Percentiles rank a stretch among this genome's conserved stretches.
phyloP scores from a whole-genome alignment of 2,888 invertebrate species.

The Teinopalpus imperialis region DNA sequence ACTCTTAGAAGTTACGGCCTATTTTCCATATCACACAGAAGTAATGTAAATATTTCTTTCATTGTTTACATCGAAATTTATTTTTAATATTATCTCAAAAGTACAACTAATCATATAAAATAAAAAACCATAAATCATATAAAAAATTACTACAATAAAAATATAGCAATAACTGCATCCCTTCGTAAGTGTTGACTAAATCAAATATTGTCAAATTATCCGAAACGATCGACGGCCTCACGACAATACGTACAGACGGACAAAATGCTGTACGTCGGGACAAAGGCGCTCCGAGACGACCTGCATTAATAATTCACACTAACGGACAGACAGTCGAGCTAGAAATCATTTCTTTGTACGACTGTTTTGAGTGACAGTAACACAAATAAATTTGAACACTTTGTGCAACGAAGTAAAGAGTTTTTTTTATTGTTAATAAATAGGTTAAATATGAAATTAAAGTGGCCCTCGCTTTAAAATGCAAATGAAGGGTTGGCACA shows the following conservation, averaged over 20 bases:
- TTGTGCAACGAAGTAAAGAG: not conserved
- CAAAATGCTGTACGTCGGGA: slow-evolving; percentile 36
- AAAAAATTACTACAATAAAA: too few species aligned
- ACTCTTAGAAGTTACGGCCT: too few species aligned
- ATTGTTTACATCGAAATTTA: too few species aligned
- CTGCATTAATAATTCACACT: slow-evolving; percentile 48
- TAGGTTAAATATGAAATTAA: slow-evolving; percentile 6
- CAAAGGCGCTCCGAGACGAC: slow-evolving; percentile 37
- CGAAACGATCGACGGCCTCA: not conserved
- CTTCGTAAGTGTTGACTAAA: too few species aligned
- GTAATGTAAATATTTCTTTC: too few species aligned
- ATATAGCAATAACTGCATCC: too few species aligned
- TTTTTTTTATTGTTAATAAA: not conserved
- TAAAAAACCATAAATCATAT: too few species aligned
- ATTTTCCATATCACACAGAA: too few species aligned
- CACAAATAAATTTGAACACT: slow-evolving; percentile 1
- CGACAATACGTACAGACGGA: slow-evolving; percentile 26
- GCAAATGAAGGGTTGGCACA: slow-evolving; percentile 50
- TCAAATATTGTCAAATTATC: slow-evolving; percentile 23
- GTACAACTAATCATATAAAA: too few species aligned
- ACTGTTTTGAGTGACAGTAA: not conserved
- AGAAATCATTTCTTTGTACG: slow-evolving; percentile 23
- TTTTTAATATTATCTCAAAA: too few species aligned
- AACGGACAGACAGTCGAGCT: slow-evolving; percentile 30
- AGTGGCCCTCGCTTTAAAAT: slow-evolving; percentile 56